Evolutionary conservation across 2,797 vertebrate species (phyloP), one percentile per base, ranked within the genome.

Genomic region (Urosaurus nigricauda): DNA sequence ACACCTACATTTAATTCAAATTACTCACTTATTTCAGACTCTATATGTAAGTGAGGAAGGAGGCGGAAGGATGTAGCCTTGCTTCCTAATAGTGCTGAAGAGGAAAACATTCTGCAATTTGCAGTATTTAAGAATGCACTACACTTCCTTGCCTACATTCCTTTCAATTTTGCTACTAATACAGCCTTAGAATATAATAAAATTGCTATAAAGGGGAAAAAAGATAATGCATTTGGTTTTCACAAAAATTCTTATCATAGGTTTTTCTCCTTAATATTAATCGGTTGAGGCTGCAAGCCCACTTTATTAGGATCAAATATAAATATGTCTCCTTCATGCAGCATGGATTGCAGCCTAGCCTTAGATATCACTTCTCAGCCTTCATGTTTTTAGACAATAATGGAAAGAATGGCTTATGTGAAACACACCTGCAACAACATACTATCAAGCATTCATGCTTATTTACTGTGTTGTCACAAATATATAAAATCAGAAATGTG

Each of bases 1-100:
- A 93, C 80, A 95, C 87, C 88, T 68, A 85, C 89, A 81, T 43
- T 4, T 0, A 7, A 83, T 26, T 92, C 85, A 87, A 90, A 88
- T 79, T 56, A 74, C 51, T 95, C 91, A 51, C n/a, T 85, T 91
- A 43, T 78, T 88, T 9, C 32, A 87, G 86, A 7, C 60, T 11
- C 0, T 0, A 2, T 60, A 71, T 1, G 4, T 71, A 82, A 91
- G 43, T 0, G 0, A 2, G n/a, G 1, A 12, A 90, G 78, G 68
- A 5, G 71, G 0, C 79, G 82, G n/a, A 40, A 87, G 83, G 63
- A 77, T 87, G 90, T 87, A 43, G 2, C 68, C 1, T 87, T 56
- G 85, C 79, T 60, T 84, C 70, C 87, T 88, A 84, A 85, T 87
- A 87, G 43, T 86, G 75, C 87, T 75, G 81, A 58, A 75, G 0